Evolutionary conservation across 2,888 invertebrate genomes (phyloP), one percentile per base, ranked within the genome.

Genomic region (Sinodicranocentrus sp.): DNA sequence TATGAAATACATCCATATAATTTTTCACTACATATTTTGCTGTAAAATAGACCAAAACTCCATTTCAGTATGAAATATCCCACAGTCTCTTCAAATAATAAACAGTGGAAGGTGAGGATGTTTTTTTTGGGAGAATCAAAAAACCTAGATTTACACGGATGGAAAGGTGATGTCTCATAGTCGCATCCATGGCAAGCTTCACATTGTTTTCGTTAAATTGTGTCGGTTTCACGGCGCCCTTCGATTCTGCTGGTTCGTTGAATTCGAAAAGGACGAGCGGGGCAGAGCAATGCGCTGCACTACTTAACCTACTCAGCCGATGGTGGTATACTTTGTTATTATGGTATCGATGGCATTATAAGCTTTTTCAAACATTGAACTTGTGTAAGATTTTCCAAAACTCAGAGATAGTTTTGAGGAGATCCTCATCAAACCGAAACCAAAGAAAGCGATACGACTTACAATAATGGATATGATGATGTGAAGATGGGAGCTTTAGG

Each of bases 161-260:
- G 13, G 67, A 25, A 67, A 67, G 67, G 67, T 67, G 67, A 23
- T 44, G 43, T 79, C 79, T 75, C 71, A 48, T 48, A 5, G 13
- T n/a, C n/a, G 13, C n/a, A 15, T 15, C 48, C 39, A 80, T 61
- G 19, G 82, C 85, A 77, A 52, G 43, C 39, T 68, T 48, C 10
- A 33, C 33, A 86, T 88, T 87, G 86, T 87, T 87, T 88, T 87
- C 82, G 71, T 84, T 80, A 80, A 63, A 6, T 63, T 76, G 84
- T 87, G 83, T 85, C 80, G 84, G 87, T 84, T 86, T 82, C 72
- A 80, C 87, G 89, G 89, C 89, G 89, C 89, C 89, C 89, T 87
- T 84, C 87, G 84, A 89, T 88, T 88, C 87, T 82, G 84, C 85
- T 85, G 87, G 84, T 84, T 88, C 82, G 82, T 75, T 88, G 87